Conservation (phyloP, 2,888 invertebrate genomes). For the Chelonus formosanus region DNA sequence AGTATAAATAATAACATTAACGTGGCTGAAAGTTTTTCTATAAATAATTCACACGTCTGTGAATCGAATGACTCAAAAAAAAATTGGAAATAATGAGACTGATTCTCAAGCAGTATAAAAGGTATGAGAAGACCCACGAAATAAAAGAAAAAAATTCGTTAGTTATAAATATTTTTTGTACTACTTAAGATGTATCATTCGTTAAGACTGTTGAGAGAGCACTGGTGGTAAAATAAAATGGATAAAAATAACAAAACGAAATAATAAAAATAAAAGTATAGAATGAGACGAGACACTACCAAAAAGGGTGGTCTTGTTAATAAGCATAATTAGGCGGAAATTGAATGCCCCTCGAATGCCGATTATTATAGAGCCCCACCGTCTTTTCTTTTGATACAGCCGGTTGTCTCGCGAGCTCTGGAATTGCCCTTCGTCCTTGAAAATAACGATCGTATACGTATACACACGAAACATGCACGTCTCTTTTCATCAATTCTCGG, state of each 20-base stretch:
- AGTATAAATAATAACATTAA: too few species aligned
- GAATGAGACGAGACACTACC: conserved; percentile 33
- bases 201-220: too few species aligned
- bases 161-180: too few species aligned
- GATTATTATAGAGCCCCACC: conserved; percentile 46
- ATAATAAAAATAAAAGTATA: conserved; percentile 24
- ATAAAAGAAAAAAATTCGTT: not conserved
- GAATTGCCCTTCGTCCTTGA: conserved; percentile 39
- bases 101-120: too few species aligned
- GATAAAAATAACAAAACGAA: not conserved
- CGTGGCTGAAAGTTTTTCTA: too few species aligned
- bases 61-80: too few species aligned
- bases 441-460: conserved; percentile 39
- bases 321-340: conserved; percentile 53
- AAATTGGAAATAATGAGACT: too few species aligned
- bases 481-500: conserved; percentile 2
- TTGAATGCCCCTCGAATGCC: conserved; percentile 48
- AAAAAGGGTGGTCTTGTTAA: conserved; percentile 47
- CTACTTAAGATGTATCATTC: too few species aligned
- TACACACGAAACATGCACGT: not conserved
- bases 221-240: conserved; percentile 10
- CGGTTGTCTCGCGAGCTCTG: conserved; percentile 23
- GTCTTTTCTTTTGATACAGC: conserved; percentile 39
- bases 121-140: not conserved
- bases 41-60: too few species aligned